Base-by-base conservation (phyloP, 2,797 vertebrate species). In the Neopelma chrysocephalum region DNA sequence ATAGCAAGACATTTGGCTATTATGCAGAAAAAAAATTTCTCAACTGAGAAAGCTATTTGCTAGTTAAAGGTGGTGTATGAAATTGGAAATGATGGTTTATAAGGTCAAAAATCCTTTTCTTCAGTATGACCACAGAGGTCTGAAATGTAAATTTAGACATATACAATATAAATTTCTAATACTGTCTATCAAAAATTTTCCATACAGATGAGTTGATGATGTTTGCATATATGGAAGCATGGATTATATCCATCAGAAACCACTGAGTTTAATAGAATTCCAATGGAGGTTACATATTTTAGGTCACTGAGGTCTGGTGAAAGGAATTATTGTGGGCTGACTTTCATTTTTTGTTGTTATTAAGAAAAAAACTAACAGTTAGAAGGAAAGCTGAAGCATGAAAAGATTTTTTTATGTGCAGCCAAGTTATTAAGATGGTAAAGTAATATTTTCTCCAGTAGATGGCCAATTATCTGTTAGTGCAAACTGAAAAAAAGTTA, bases 381-480 rank as follows among this genome's bases (percentile, higher is more conserved):
- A 1, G 3, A 81, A 94, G 87, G 65, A 86, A 96, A 96, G 40
- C 32, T 94, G 62, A 48, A 94, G 47, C 34, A 76, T 75, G 38
- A 90, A 70, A 89, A n/a, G 13, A 31, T 62, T 90, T 94, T 91
- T 78, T 95, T 84, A 81, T 66, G 40, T 64, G 29, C 27, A 81
- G 61, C 61, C 79, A 93, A 81, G 53, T 79, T 87, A 90, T 54
- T 94, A 87, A 80, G 53, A 47, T 32, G 7, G 47, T 48, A 78
- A 90, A 94, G 57, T 77, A 90, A 60, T 87, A 80, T 47, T 94
- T 81, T 94, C 90, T 94, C 81, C 90, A 51, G 69, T 82, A 89
- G 83, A 96, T 87, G 81, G 80, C 70, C 48, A 84, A 60, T 94
- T 93, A 90, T 89, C 70, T 87, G 32, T 51, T 94, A 82, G n/a